phyloP scores from a whole-genome alignment of 2,797 vertebrate genomes.

The Enteromius paludinosus region DNA sequence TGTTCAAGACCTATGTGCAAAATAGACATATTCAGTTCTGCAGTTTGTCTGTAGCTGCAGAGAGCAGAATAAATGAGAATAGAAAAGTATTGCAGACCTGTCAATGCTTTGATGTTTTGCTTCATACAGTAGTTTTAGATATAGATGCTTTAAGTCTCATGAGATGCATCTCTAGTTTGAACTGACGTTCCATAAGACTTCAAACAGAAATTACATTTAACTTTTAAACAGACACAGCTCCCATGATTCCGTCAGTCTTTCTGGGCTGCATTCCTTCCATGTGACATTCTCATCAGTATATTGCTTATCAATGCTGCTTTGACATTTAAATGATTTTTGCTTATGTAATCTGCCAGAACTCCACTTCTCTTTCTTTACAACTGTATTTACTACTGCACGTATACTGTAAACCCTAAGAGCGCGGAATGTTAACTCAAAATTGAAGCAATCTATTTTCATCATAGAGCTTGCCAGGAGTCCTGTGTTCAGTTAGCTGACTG shows the following conservation, averaged over 20 bases:
- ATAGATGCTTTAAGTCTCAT: slow-evolving; percentile 3
- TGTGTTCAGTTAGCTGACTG: not conserved
- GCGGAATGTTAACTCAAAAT: not conserved
- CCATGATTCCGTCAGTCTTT: not conserved
- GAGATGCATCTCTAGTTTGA: slow-evolving; percentile 33
- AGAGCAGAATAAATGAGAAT: slow-evolving; percentile 5
- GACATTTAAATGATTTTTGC: not conserved
- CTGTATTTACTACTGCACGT: not conserved
- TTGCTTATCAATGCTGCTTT: not conserved
- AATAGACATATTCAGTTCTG: not conserved
- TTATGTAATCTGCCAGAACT: not conserved
- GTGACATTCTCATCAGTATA: not conserved
- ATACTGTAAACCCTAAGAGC: not conserved
- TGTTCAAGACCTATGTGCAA: not conserved
- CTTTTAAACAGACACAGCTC: not conserved
- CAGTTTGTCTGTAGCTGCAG: not conserved
- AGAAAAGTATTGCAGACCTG: not conserved
- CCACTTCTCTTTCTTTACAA: not conserved
- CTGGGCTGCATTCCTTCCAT: not conserved
- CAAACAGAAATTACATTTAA: slow-evolving; percentile 12
- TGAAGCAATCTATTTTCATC: not conserved
- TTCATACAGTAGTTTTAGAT: slow-evolving; percentile 1
- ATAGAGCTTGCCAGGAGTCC: not conserved
- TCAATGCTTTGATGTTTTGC: slow-evolving; percentile 28
- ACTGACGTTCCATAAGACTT: slow-evolving; percentile 7